phyloP scores from a whole-genome alignment of 35 echinoderm and acorn worm genomes.

The Ophioderma brevispina region DNA sequence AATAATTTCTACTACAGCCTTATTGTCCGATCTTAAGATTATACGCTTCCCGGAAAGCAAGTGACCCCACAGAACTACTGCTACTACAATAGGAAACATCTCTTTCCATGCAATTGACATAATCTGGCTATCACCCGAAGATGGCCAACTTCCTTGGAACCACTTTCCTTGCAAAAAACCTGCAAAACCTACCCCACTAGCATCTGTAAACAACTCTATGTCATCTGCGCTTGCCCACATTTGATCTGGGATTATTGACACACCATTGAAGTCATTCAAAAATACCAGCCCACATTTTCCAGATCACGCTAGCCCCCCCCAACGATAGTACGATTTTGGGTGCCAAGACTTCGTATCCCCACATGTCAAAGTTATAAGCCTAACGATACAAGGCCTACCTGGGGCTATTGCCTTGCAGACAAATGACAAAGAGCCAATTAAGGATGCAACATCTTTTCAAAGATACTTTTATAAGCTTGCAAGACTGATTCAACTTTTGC shows the following conservation, averaged over 20 bases:
- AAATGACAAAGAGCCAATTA: conserved; percentile 8
- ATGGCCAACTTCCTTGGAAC: too few species aligned
- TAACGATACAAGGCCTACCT: background rate
- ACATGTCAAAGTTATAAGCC: conserved; percentile 19
- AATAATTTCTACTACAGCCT: background rate
- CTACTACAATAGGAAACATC: background rate
- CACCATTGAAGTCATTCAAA: conserved; percentile 11
- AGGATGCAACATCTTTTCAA: background rate
- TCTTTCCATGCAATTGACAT: conserved; percentile 15
- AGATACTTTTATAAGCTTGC: background rate
- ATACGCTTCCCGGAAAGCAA: background rate
- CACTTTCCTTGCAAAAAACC: conserved; percentile 25
- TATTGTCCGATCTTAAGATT: background rate
- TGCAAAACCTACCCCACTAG: conserved; percentile 27
- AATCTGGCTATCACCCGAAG: background rate
- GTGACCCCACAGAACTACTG: background rate
- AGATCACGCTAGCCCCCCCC: conserved; percentile 8
- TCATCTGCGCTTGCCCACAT: background rate
- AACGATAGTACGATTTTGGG: background rate
- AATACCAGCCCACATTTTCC: conserved; percentile 11
- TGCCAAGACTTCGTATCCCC: background rate
- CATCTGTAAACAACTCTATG: conserved; percentile 4
- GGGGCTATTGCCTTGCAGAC: conserved; percentile 36
- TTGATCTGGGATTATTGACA: background rate
- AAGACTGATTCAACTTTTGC: background rate